Evolutionary conservation across 2,888 invertebrate genomes (phyloP), one percentile per base, ranked within the genome.

Genomic region (Conistra vaccinii): DNA sequence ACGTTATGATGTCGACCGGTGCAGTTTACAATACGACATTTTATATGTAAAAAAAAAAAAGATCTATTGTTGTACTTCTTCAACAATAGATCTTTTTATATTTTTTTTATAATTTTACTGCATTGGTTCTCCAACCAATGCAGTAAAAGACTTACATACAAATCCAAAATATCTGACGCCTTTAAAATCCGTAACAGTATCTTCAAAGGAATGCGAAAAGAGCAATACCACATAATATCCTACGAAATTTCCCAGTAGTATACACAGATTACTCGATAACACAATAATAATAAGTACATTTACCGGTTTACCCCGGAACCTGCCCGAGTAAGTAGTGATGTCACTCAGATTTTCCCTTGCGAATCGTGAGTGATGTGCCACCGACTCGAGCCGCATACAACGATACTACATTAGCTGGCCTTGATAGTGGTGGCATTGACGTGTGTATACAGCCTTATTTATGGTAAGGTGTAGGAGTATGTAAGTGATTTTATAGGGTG

Each of bases 351-450:
- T 81, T 76, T 82, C 82, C 77, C 78, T 32, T 63, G 81, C 78
- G 85, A 39, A 29, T 63, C 53, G 53, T 82, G 82, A 82, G 77
- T 77, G 71, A 82, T 85, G 78, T 85, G 85, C 57, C 71, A 53
- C 60, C 71, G 57, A 32, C 53, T 67, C n/a, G 53, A 69, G 60
- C 71, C 69, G 39, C 72, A 61, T 77, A 82, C 82, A 82, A 48
- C 85, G 78, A 76, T 82, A 82, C 66, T 85, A 82, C 85, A 82
- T 82, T 82, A 82, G 42, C 66, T 55, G 35, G 60, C 62, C 32
- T 58, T 60, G 58, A 82, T 85, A 76, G 53, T 66, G 45, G 68
- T 45, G 55, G 42, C 62, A 76, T 29, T 81, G 69, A 82, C 55
- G 73, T 55, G 73, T 78, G 69, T 53, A 9, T 51, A 45, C 20